Percentiles rank a stretch among this genome's conserved stretches.
Evolutionary conservation across 2,888 invertebrate genomes (phyloP).

Genomic region (Sturmia bella): DNA sequence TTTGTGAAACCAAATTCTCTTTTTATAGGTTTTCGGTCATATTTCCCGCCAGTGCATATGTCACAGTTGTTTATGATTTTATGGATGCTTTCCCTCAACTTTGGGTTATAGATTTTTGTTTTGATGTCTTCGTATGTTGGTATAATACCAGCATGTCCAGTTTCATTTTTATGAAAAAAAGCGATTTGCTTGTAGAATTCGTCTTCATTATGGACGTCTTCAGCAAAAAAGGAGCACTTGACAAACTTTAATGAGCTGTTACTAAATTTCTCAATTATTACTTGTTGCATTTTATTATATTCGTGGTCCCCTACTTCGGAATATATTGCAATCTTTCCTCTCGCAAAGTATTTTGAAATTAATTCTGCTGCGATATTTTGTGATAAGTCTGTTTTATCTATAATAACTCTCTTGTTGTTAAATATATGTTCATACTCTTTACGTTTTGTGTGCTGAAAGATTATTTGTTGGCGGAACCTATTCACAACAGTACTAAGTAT

Average conservation of each 20-base stretch:
- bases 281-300: constrained; percentile 12
- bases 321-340: constrained; percentile 15
- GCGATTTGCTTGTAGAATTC: constrained; percentile 16
- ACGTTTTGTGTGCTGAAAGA: constrained; percentile 34
- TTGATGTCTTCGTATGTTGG: constrained; percentile 6
- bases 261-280: neutral
- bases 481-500: constrained; percentile 18
- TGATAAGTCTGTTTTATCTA: neutral
- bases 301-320: constrained; percentile 14
- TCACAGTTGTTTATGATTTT: constrained; percentile 18
- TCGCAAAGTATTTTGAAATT: constrained; percentile 11
- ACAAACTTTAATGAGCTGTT: neutral
- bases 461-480: constrained; percentile 29
- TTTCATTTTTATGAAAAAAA: constrained; percentile 24
- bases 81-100: neutral
- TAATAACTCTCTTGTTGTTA: constrained; percentile 13
- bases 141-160: constrained; percentile 18
- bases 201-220: neutral
- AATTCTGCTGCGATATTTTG: neutral
- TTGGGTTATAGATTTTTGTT: constrained; percentile 9
- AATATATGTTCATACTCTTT: constrained; percentile 20
- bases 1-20: constrained; percentile 3
- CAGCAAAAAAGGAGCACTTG: constrained; percentile 12
- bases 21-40: constrained; percentile 21
- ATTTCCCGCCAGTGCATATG: neutral